Evolutionary conservation across 2,113 vertebrate genomes (phyloP), one percentile per base, ranked within the genome.

Genomic region (Daphoenositta chrysoptera): DNA sequence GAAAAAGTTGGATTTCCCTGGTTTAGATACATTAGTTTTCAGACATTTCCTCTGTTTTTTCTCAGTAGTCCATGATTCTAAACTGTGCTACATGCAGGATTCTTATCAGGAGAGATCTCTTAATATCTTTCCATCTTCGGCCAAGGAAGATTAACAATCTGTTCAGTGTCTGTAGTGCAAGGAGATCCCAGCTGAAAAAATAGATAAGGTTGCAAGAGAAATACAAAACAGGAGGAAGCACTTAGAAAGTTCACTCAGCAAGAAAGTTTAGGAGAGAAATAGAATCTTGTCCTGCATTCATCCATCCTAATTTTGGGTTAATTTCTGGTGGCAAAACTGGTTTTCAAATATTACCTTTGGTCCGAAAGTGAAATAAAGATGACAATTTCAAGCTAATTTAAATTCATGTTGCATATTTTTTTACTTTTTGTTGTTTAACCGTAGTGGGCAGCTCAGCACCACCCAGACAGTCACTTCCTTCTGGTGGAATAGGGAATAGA

Each of bases 341-440:
- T 13, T 76, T 77, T 56, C 24, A 53, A 39, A 64, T 63, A 72
- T 19, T 60, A 5, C 16, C 7, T 56, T 73, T n/a, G 13, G 3
- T 35, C 60, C 8, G 16, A 44, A 65, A 61, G 11, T 35, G 22
- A 31, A 53, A 82, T 30, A 78, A 76, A 77, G 2, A 24, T 50
- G 7, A 72, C 4, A 57, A 57, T 40, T 57, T 39, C 12, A 78
- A 84, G 14, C 2, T 58, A 37, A 58, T 87, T 83, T 48, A 57
- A 72, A 45, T 42, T 58, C 2, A 12, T 57, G 16, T 12, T 33
- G 9, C 1, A 4, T 28, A 31, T 54, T 53, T 79, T 84, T 76
- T 83, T n/a, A 21, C 16, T 76, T 68, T 8, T 13, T 0, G 0
- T 83, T 7, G 2, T 65, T 70, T 66, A 76, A 45, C 2, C 4